A percentile compares a stretch with the other conserved stretches of the same genome.
These are phyloP conservation scores for Lampropteryx suffumata DNA, from an alignment of 2,888 invertebrate genomes.

Conservation along the genomic window DNA sequence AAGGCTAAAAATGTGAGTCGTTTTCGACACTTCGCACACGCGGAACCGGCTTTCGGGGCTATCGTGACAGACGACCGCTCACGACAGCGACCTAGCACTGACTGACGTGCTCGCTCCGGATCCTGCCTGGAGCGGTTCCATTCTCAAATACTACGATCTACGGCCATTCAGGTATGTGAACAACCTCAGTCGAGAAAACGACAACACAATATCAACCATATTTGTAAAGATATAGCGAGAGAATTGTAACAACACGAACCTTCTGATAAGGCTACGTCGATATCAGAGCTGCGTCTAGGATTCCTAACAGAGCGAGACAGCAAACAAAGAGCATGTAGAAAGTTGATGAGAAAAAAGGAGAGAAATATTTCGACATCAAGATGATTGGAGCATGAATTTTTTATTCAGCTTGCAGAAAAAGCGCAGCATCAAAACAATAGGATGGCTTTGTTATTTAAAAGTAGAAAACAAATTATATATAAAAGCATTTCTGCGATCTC, in stretches of 20 bases:
- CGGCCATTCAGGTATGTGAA: constrained; percentile 79
- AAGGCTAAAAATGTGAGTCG: constrained; percentile 59
- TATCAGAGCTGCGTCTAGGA: constrained; percentile 80
- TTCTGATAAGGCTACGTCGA: constrained; percentile 80
- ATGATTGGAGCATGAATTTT: constrained; percentile 78
- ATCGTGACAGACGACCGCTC: constrained; percentile 37
- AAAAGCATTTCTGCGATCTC: neutral
- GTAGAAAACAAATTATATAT: neutral
- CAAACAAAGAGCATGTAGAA: constrained; percentile 16
- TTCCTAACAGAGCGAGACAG: constrained; percentile 60
- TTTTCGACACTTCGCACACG: constrained; percentile 54
- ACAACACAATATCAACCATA: constrained; percentile 59
- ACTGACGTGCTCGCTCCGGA: constrained; percentile 29
- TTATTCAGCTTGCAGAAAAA: constrained; percentile 73
- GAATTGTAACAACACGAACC: constrained; percentile 41
- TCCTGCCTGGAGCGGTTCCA: constrained; percentile 54
- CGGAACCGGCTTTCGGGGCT: constrained; percentile 45
- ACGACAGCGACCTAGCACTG: constrained; percentile 50
- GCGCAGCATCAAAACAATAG: constrained; percentile 67
- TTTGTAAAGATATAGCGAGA: constrained; percentile 42
- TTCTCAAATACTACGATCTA: constrained; percentile 75
- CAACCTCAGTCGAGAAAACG: constrained; percentile 57
- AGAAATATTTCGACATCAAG: constrained; percentile 58
- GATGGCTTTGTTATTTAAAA: constrained; percentile 16
- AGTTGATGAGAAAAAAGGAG: constrained; percentile 46